Percentiles rank a stretch among this genome's conserved stretches.
These are phyloP conservation scores for Cyanistes caeruleus DNA, from an alignment of 2,113 vertebrate species.

Conservation along the genomic window DNA sequence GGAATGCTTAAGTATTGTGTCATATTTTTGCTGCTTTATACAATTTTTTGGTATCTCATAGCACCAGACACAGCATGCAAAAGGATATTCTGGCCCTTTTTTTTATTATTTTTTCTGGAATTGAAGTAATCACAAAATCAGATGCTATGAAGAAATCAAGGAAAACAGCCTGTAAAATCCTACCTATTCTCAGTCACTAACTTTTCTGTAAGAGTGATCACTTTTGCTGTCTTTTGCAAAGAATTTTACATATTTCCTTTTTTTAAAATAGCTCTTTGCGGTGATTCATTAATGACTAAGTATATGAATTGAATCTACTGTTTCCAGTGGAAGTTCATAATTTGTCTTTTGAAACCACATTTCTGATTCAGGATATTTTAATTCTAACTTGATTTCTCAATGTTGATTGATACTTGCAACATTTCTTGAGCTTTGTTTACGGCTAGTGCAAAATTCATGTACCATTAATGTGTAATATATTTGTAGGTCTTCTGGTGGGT, in stretches of 20 bases:
- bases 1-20: background rate
- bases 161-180: background rate
- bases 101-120: background rate
- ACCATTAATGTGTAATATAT: background rate
- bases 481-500: background rate
- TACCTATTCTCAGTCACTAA: background rate
- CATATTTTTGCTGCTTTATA: background rate
- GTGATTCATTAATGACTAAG: background rate
- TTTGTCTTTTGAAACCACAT: background rate
- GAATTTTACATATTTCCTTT: background rate
- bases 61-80: background rate
- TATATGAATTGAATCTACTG: background rate
- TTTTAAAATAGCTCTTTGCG: background rate
- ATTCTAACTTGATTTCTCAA: background rate
- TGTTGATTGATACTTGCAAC: background rate
- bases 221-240: background rate
- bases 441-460: background rate
- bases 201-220: accelerated
- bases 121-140: background rate
- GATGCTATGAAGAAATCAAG: background rate
- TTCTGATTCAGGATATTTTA: background rate
- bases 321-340: background rate
- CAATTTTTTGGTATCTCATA: background rate
- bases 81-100: background rate
- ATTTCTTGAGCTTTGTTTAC: background rate